Evolutionary conservation across 2,113 vertebrate genomes (phyloP).

Genomic region (Saccopteryx bilineata): DNA sequence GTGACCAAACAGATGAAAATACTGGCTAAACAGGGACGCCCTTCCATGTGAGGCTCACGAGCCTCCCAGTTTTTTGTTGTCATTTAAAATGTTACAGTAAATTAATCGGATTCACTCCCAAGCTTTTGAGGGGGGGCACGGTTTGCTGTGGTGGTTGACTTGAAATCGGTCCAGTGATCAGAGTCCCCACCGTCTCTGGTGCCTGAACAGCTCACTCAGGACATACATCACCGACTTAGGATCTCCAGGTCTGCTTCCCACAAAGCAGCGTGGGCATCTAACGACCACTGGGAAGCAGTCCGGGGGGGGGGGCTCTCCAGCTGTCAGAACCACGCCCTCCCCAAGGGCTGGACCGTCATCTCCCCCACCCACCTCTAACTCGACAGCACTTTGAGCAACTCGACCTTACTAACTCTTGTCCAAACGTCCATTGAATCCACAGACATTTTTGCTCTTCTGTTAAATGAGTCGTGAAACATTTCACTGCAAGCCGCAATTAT

Average conservation of each 20-base stretch:
- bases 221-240: fast-evolving
- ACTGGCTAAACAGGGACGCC: no score
- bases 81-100: no score
- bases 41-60: no score
- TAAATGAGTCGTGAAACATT: slow-evolving; percentile 1
- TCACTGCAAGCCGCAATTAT: slow-evolving; percentile 18
- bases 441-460: neutral
- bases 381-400: neutral
- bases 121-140: no score
- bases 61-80: no score
- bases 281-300: neutral
- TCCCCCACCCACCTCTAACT: neutral
- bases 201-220: neutral
- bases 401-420: neutral
- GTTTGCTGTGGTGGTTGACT: neutral
- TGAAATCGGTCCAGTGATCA: neutral
- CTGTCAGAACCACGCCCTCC: no score
- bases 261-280: neutral
- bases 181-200: neutral
- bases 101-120: no score
- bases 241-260: neutral
- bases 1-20: no score
- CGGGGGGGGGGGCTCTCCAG: neutral
- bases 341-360: no score
- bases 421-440: neutral